A percentile compares a stretch with the other conserved stretches of the same genome.
Conservation (phyloP, 2,113 vertebrate species). For the Danionella cerebrum region DNA sequence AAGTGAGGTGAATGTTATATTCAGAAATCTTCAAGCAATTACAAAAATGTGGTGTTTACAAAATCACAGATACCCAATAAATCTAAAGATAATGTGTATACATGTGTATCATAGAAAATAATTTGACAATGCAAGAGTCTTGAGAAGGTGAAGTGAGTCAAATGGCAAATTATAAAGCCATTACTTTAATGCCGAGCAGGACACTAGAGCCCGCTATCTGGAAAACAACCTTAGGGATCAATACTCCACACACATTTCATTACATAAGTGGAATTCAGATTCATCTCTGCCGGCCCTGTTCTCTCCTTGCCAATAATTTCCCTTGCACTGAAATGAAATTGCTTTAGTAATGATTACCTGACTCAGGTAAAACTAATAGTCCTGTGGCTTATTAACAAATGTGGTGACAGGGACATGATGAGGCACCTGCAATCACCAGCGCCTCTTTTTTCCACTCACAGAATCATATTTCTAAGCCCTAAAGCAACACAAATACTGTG, state of each 20-base stretch:
- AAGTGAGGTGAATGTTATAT: no score
- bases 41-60: neutral
- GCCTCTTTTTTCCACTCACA: conserved; percentile 39
- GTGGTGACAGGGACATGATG: conserved; percentile 75
- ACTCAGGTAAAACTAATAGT: conserved; percentile 81
- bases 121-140: conserved; percentile 1
- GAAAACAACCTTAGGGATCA: conserved; percentile 62
- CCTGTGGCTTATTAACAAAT: conserved; percentile 70
- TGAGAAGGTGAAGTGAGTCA: conserved; percentile 41
- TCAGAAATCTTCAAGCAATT: neutral
- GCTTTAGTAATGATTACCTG: conserved; percentile 91
- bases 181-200: conserved; percentile 69
- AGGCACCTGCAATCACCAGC: conserved; percentile 76
- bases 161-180: conserved; percentile 71
- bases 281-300: conserved; percentile 67
- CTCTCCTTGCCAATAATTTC: conserved; percentile 68
- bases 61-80: neutral
- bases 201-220: conserved; percentile 54
- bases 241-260: conserved; percentile 57
- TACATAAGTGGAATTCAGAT: conserved; percentile 75
- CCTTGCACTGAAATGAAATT: conserved; percentile 68
- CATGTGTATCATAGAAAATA: neutral
- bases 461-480: neutral
- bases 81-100: neutral
- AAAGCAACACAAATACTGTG: neutral